A percentile compares a stretch with the other conserved stretches of the same genome.
Evolutionary conservation across 2,888 invertebrate genomes (phyloP).

Genomic region (Hololepta plana): DNA sequence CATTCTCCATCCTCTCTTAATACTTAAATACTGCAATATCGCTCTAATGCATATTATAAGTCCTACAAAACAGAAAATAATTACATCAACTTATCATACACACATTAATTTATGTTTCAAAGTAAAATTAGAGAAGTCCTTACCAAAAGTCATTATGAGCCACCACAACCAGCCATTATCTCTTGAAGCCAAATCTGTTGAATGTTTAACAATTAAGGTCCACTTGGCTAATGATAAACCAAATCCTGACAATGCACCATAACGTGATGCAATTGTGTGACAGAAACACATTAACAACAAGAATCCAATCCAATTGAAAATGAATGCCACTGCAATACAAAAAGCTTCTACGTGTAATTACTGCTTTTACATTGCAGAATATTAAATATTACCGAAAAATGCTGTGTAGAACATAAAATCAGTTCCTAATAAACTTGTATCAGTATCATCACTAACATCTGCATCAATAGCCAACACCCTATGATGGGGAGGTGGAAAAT

Average conservation of each 20-base stretch:
- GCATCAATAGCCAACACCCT: conserved; percentile 55
- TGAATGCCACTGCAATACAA: conserved; percentile 60
- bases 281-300: conserved; percentile 83
- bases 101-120: conserved; percentile 7
- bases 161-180: conserved; percentile 88
- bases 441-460: conserved; percentile 54
- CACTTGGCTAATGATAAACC: conserved; percentile 87
- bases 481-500: conserved; percentile 18
- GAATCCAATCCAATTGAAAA: conserved; percentile 94
- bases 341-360: too few relatives aligned
- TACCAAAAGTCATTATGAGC: conserved; percentile 81
- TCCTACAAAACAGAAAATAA: conserved; percentile 32
- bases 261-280: conserved; percentile 83
- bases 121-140: conserved; percentile 15
- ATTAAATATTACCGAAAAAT: conserved; percentile 49
- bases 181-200: conserved; percentile 69
- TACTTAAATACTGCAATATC: conserved; percentile 73
- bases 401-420: conserved; percentile 88
- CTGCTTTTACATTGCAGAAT: neutral
- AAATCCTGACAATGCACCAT: conserved; percentile 84
- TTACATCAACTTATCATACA: conserved; percentile 3
- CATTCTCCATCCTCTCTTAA: conserved; percentile 76
- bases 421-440: conserved; percentile 71
- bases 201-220: conserved; percentile 86
- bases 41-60: conserved; percentile 75